phyloP scores from a whole-genome alignment of 2,797 vertebrate genomes.

The Smutsia temminckii region DNA sequence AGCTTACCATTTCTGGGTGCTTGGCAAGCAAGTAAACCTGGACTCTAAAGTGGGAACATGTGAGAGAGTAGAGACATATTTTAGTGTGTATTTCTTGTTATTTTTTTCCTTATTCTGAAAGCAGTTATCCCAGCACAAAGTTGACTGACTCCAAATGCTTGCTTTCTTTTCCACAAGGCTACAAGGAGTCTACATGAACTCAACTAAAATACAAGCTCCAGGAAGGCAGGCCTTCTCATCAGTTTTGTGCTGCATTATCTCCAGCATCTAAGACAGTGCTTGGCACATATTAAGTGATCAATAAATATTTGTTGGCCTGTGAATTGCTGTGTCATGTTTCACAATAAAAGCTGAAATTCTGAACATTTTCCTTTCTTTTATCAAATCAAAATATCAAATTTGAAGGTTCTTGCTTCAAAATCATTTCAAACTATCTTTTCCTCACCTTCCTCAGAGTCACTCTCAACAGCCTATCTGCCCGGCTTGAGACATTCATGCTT shows the following conservation, averaged over 20 bases:
- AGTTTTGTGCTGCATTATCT: background rate
- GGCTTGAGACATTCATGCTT: rapidly evolving
- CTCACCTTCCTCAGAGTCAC: background rate
- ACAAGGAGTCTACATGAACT: background rate
- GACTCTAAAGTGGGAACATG: background rate
- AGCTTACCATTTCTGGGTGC: background rate
- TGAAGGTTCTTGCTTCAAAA: background rate
- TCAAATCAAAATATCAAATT: background rate
- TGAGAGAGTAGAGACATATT: background rate
- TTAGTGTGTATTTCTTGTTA: background rate
- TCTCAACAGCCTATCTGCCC: too few relatives aligned
- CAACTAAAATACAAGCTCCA: background rate
- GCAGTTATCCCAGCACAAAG: background rate
- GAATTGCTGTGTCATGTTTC: background rate
- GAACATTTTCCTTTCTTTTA: background rate
- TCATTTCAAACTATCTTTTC: background rate
- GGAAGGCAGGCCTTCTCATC: background rate
- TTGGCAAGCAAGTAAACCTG: background rate
- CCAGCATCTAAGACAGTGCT: background rate
- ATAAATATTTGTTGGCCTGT: background rate
- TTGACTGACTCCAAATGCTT: background rate
- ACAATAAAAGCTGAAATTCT: background rate
- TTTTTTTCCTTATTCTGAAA: background rate
- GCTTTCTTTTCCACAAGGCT: background rate
- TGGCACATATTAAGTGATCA: background rate